These are phyloP conservation scores for Aptenodytes forsteri DNA, from an alignment of 2,113 vertebrate species.

Conservation along the genomic window DNA sequence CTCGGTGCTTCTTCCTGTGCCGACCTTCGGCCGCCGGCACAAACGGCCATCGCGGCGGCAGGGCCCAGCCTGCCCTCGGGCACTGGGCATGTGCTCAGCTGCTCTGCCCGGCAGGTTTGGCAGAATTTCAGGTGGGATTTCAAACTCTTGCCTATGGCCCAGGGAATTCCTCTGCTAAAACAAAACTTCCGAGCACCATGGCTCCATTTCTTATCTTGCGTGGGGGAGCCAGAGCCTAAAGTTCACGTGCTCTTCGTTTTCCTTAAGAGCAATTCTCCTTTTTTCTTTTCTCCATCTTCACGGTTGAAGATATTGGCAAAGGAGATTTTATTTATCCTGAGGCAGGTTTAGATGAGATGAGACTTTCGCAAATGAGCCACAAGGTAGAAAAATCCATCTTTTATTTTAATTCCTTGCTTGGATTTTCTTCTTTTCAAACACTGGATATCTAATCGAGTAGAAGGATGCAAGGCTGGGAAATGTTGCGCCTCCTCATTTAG, in stretches of 20 bases:
- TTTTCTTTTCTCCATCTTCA: neutral
- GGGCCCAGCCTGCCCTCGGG: neutral
- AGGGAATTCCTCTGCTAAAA: neutral
- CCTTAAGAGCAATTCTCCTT: neutral
- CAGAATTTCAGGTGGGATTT: neutral
- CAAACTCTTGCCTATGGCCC: neutral
- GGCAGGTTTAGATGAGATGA: neutral
- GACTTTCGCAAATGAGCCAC: neutral
- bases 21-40: accelerated
- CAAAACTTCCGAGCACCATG: neutral
- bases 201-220: neutral
- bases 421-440: neutral
- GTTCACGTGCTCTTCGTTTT: neutral
- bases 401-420: neutral
- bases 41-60: accelerated
- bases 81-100: neutral
- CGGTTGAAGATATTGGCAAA: neutral
- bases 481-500: neutral
- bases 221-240: neutral
- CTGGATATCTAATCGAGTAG: neutral
- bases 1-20: neutral
- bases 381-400: neutral
- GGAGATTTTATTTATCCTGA: neutral
- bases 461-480: neutral
- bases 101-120: neutral